These are phyloP conservation scores for Megastigmus dorsalis DNA, from an alignment of 2,888 invertebrate species.

Conservation along the genomic window DNA sequence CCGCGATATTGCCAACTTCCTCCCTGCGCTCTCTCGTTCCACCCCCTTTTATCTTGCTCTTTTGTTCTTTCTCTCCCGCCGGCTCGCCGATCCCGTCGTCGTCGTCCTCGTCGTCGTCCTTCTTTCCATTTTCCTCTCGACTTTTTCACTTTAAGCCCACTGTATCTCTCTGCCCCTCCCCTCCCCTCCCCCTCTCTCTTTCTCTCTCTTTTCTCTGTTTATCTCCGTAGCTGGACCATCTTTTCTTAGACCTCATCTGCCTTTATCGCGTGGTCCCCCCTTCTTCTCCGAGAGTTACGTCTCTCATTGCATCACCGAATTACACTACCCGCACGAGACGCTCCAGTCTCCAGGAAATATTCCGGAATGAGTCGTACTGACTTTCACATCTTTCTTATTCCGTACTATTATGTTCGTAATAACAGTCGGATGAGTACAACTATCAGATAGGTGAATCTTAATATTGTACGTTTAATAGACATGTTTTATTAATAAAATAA, in stretches of 20 bases:
- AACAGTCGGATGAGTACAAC: no score
- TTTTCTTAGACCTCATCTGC: slow-evolving; percentile 14
- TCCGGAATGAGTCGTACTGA: no score
- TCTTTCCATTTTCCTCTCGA: slow-evolving; percentile 35
- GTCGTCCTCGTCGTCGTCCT: not conserved
- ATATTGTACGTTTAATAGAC: not conserved
- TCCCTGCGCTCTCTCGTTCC: slow-evolving; percentile 31
- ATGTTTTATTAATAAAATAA: not conserved
- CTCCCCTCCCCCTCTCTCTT: not conserved
- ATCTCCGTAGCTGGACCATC: not conserved
- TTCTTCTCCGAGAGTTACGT: slow-evolving; percentile 5
- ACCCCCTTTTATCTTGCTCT: slow-evolving; percentile 41
- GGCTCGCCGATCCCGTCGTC: not conserved
- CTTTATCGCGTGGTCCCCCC: slow-evolving; percentile 1
- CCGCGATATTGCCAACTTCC: slow-evolving; percentile 59
- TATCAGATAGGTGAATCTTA: no score
- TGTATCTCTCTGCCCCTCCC: not conserved
- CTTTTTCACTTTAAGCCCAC: slow-evolving; percentile 24
- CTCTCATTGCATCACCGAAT: slow-evolving; percentile 11
- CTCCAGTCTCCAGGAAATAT: no score
- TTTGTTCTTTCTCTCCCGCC: slow-evolving; percentile 29
- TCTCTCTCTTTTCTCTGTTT: not conserved
- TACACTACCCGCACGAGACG: not conserved
- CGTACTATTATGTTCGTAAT: no score
- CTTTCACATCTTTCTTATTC: no score